Base-by-base conservation (phyloP, 1,140 invertebrate genomes). In the Scaptomyza hsui region DNA sequence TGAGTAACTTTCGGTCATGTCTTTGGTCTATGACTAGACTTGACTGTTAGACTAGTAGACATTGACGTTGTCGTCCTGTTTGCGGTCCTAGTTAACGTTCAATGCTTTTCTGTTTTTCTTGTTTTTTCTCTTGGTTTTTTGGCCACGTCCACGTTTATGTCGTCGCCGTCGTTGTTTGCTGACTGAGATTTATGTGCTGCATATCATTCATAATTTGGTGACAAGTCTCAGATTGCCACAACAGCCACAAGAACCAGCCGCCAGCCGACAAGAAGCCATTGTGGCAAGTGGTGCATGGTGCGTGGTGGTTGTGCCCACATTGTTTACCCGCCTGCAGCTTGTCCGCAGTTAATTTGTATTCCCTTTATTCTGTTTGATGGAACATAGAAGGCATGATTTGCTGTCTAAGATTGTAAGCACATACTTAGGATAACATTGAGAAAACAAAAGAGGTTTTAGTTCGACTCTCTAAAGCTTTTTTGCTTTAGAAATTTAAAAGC, bases 161-260 rank as follows among this genome's bases (percentile, higher is more conserved):
- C 78, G 74, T 61, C 62, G 37, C 47, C 53, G 60, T 18, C 81
- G 73, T 55, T 85, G 82, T 85, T 85, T 85, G 77, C 82, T 77
- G 82, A 85, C 81, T 88, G 81, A 88, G 83, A 89, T 89, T 89
- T 89, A 89, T 89, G 85, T 79, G 79, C 78, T 76, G 83, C 78
- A 88, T 88, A 88, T 88, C 82, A 88, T 88, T 88, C 82, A 88
- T 88, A 88, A 88, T 88, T 88, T 89, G 82, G 82, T 88, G 82
- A 88, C 82, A 88, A 88, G 82, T 75, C 78, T 86, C 82, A 82
- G 78, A 85, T 85, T 86, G 81, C 81, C 48, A 37, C 55, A 29
- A 29, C 45, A 56, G 37, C 47, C 57, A 63, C 57, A 39, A 48
- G 21, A 45, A 37, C 12, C 13, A 7, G 26, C 6, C 26, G 9